A percentile compares a stretch with the other conserved stretches of the same genome.
Evolutionary conservation across 2,113 vertebrate genomes (phyloP).

Genomic region (Actinemys pallida): DNA sequence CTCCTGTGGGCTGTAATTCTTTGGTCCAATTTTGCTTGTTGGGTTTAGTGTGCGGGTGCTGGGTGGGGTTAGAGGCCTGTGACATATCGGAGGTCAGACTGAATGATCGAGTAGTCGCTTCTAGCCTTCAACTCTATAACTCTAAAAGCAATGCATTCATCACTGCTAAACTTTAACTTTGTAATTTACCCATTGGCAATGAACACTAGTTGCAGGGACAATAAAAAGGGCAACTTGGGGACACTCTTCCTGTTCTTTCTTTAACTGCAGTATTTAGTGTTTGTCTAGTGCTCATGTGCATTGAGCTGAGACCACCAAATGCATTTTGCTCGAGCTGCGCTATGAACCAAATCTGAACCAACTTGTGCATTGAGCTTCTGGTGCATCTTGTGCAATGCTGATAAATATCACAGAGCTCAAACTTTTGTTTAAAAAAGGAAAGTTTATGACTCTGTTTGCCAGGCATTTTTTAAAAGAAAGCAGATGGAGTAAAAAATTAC

Average conservation of each 20-base stretch:
- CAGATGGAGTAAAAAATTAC: neutral
- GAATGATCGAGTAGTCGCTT: neutral
- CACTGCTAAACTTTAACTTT: slow-evolving; percentile 66
- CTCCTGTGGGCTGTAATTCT: neutral
- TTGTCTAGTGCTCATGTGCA: slow-evolving; percentile 31
- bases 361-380: neutral
- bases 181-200: slow-evolving; percentile 22
- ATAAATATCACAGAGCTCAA: slow-evolving; percentile 6
- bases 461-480: slow-evolving; percentile 3
- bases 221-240: slow-evolving; percentile 33
- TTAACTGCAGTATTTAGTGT: neutral
- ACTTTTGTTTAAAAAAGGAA: slow-evolving; percentile 22
- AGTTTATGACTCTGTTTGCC: slow-evolving; percentile 6
- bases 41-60: neutral
- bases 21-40: neutral
- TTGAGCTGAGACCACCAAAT: neutral
- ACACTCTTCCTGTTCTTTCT: slow-evolving; percentile 4
- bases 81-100: neutral
- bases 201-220: slow-evolving; percentile 44
- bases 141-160: slow-evolving; percentile 12
- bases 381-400: neutral
- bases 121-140: neutral
- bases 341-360: neutral
- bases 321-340: neutral
- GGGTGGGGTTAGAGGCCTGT: neutral